A percentile compares a stretch with the other conserved stretches of the same genome.
Evolutionary conservation across 2,113 vertebrate genomes (phyloP).

Genomic region (Herpetotheres cachinnans): DNA sequence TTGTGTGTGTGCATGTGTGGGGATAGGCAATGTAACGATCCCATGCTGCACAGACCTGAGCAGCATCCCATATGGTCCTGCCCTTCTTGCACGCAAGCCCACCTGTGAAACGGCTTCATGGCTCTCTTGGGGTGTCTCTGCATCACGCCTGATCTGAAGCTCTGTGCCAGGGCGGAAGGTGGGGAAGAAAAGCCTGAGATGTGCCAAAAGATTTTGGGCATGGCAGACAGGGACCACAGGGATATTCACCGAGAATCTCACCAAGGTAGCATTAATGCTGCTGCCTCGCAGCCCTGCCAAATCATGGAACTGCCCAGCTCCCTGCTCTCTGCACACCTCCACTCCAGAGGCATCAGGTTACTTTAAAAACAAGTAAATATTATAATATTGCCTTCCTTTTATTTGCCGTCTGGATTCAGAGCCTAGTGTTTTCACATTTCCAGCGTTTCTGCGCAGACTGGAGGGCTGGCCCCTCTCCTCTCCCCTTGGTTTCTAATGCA

Average conservation of each 20-base stretch:
- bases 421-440: accelerated
- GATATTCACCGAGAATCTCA: not conserved
- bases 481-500: not conserved
- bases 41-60: not conserved
- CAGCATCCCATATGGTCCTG: not conserved
- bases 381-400: not conserved
- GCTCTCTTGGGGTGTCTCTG: not conserved
- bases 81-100: not conserved
- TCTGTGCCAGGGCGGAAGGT: accelerated
- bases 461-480: not conserved
- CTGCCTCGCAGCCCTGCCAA: not conserved
- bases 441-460: accelerated
- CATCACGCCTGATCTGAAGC: not conserved
- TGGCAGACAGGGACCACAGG: too few species aligned
- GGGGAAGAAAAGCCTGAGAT: not conserved
- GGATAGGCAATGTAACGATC: not conserved
- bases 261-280: not conserved
- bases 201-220: not conserved
- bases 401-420: not conserved
- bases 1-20: not conserved
- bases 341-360: not conserved
- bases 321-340: not conserved
- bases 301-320: not conserved
- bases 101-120: accelerated
- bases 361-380: not conserved